Conservation (phyloP, 2,888 invertebrate genomes). For the Xestobium rufovillosum region DNA sequence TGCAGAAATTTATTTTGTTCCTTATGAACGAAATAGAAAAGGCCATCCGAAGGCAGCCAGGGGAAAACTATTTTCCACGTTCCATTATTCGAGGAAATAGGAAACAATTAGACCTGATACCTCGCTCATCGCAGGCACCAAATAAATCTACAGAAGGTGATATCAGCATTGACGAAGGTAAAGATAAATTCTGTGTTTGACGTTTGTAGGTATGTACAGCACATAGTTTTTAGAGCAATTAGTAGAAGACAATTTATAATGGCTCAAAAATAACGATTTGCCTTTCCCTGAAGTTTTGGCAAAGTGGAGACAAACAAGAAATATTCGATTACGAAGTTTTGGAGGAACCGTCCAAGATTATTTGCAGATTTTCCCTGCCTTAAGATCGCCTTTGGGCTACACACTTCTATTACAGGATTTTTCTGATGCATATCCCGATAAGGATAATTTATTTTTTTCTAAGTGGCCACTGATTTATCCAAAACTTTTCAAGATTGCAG, state of each 20-base stretch:
- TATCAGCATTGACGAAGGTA: too few relatives aligned
- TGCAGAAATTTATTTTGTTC: not conserved
- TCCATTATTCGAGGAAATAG: not conserved
- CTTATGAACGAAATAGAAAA: too few relatives aligned
- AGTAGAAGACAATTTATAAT: too few relatives aligned
- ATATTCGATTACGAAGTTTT: not conserved
- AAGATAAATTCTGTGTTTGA: too few relatives aligned
- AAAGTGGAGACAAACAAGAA: slow-evolving; percentile 1
- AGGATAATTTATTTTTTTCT: not conserved
- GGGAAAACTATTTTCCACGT: not conserved
- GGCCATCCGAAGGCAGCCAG: not conserved
- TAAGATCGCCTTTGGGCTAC: slow-evolving; percentile 1
- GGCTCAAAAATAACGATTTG: not conserved
- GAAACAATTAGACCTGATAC: not conserved
- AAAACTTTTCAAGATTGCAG: not conserved
- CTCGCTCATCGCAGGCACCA: too few relatives aligned
- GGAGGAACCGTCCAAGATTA: not conserved
- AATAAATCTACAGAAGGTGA: too few relatives aligned
- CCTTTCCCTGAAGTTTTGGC: not conserved
- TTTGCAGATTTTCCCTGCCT: not conserved
- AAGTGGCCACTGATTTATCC: slow-evolving; percentile 1
- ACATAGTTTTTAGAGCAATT: too few relatives aligned
- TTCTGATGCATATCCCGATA: not conserved
- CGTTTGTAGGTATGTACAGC: too few relatives aligned
- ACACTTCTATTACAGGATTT: not conserved